These are phyloP conservation scores for Diplodus puntazzo DNA, from an alignment of 2,797 vertebrate species.

Conservation along the genomic window DNA sequence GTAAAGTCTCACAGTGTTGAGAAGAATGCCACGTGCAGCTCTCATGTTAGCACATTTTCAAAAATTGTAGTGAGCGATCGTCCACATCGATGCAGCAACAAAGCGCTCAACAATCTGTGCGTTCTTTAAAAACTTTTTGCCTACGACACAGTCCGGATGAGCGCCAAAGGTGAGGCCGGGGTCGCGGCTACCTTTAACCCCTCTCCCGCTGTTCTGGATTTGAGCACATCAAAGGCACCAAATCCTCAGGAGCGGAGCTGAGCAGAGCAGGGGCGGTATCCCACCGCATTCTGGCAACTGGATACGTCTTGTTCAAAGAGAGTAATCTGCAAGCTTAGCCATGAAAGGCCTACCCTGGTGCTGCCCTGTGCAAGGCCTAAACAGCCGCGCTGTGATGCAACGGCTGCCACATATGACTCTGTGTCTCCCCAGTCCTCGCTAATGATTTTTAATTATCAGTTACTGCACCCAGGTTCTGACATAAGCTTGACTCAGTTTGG, in stretches of 20 bases:
- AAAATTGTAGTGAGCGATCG: neutral
- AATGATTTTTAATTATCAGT: constrained; percentile 54
- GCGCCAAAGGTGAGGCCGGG: constrained; percentile 77
- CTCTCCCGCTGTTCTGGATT: constrained; percentile 72
- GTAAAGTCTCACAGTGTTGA: constrained; percentile 11
- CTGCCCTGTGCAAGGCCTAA: constrained; percentile 62
- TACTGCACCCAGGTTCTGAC: constrained; percentile 23
- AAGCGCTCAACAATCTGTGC: neutral
- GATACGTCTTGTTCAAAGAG: constrained; percentile 76
- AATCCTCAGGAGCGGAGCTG: constrained; percentile 63
- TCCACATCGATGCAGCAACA: no score
- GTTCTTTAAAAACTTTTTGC: constrained; percentile 38
- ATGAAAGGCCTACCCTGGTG: constrained; percentile 72
- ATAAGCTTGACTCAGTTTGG: constrained; percentile 1
- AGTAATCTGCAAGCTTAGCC: constrained; percentile 82
- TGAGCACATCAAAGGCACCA: constrained; percentile 82
- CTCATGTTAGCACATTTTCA: constrained; percentile 22
- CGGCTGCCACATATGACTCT: constrained; percentile 42
- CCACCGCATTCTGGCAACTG: constrained; percentile 65
- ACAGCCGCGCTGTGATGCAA: constrained; percentile 71
- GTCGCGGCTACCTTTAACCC: constrained; percentile 75
- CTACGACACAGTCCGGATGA: neutral
- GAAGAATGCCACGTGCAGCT: neutral
- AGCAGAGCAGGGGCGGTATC: constrained; percentile 62
- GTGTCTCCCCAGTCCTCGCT: constrained; percentile 30